Conservation (phyloP, 2,797 vertebrate species). For the Coluber constrictor region DNA sequence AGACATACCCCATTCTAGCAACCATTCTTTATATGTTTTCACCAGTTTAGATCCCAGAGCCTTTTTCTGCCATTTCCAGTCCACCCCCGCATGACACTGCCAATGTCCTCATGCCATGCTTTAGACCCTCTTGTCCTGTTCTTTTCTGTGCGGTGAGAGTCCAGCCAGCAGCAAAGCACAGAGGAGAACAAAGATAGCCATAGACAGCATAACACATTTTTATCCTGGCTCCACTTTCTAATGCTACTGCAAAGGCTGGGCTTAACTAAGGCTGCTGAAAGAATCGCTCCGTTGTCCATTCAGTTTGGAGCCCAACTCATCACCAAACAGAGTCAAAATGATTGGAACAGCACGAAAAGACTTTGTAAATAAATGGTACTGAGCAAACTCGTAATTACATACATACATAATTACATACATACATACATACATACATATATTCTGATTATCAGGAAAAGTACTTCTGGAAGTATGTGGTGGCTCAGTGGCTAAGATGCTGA, state of each 20-base stretch:
- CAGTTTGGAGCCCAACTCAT: not conserved
- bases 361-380: not conserved
- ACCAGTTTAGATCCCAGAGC: not conserved
- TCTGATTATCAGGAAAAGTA: too few species aligned
- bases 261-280: not conserved
- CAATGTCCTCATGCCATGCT: not conserved
- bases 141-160: not conserved
- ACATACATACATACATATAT: too few species aligned
- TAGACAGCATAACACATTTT: not conserved
- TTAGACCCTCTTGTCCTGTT: not conserved
- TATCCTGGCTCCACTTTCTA: not conserved
- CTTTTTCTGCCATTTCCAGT: not conserved
- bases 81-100: not conserved
- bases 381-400: not conserved
- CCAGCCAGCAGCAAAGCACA: not conserved
- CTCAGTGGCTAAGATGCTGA: too few species aligned
- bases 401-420: too few species aligned
- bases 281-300: not conserved
- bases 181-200: not conserved
- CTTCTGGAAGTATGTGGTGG: too few species aligned
- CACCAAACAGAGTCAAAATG: not conserved
- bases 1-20: too few species aligned
- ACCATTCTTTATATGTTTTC: not conserved
- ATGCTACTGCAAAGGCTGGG: not conserved
- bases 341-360: not conserved